These are phyloP conservation scores for Chrysogorgia sp. DNA, from an alignment of 92 coral and sea anemone genomes.

Conservation along the genomic window DNA sequence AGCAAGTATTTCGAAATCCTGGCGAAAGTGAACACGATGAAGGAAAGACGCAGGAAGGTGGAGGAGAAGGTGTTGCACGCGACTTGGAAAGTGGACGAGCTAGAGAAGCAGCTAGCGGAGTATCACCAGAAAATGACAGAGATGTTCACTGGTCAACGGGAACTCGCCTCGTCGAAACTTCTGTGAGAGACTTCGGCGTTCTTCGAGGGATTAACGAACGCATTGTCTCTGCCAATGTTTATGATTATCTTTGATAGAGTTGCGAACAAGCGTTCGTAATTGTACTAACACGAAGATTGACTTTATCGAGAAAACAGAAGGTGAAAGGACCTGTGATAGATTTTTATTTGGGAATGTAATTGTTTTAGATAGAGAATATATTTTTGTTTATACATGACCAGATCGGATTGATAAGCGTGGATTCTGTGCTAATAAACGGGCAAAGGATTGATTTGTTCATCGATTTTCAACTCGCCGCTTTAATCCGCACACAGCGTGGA, in stretches of 20 bases:
- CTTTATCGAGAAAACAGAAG: constrained; percentile 16
- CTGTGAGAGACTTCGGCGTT: not conserved
- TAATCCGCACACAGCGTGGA: too few species aligned
- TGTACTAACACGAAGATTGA: constrained; percentile 4
- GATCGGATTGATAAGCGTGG: not conserved
- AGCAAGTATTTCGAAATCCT: constrained; percentile 14
- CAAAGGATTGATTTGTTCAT: not conserved
- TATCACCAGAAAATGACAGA: constrained; percentile 31
- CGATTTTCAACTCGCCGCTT: too few species aligned
- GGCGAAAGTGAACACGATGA: constrained; percentile 3
- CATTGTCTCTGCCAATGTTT: not conserved
- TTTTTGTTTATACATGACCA: not conserved
- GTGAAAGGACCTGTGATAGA: not conserved
- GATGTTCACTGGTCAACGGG: constrained; percentile 45
- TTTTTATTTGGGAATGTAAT: not conserved
- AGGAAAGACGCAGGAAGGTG: constrained; percentile 22
- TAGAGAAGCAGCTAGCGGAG: not conserved
- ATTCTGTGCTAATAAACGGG: not conserved
- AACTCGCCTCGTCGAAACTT: constrained; percentile 31
- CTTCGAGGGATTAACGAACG: not conserved
- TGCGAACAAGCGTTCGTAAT: constrained; percentile 10
- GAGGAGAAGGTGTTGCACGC: constrained; percentile 25
- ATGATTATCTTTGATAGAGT: not conserved
- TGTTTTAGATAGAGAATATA: constrained; percentile 9
- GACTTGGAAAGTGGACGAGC: constrained; percentile 33